Base-by-base conservation (phyloP, 2,113 vertebrate genomes). In the Fregetta grallaria region DNA sequence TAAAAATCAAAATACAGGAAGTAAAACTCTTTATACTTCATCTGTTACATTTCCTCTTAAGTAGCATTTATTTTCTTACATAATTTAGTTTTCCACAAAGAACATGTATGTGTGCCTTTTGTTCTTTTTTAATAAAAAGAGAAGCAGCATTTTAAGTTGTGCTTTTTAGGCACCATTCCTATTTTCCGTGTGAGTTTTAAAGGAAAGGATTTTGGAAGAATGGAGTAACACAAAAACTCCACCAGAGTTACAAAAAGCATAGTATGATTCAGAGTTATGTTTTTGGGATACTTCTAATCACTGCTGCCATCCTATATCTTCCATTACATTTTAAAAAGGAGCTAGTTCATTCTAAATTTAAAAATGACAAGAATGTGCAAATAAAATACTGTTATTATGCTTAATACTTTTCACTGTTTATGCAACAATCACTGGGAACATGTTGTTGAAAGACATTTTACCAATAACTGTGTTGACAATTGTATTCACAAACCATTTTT, bases 1-100 rank as follows among this genome's bases (percentile, higher is more conserved):
- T 98, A 98, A 97, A 98, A 97, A 97, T 96, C 96, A 97, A 96
- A 94, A 97, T 96, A 90, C 96, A 98, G 97, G 98, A 98, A 98
- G 98, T 82, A 88, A 94, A 97, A 92, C 96, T 97, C 97, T 98
- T 96, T 97, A 95, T 96, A 97, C 97, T 97, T 97, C 97, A 97
- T 97, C 94, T 93, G 97, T 93, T 97, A 96, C 95, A 96, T 97
- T 98, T 98, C 97, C 94, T 97, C 89, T 95, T 89, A 95, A 89
- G 94, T 93, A 96, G 73, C 91, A 96, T 96, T 97, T 95, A 97
- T 95, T 97, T 97, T 98, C 94, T 96, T 84, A 96, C 95, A 86
- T 96, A 94, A 94, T 94, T 97, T 93, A 93, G 95, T 96, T 97
- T 98, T 97, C 78, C 80, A 83, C 77, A 92, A 79, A 93, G 73